Percentiles rank a stretch among this genome's conserved stretches.
These are phyloP conservation scores for Germaria angustata DNA, from an alignment of 2,888 invertebrate species.

Conservation along the genomic window DNA sequence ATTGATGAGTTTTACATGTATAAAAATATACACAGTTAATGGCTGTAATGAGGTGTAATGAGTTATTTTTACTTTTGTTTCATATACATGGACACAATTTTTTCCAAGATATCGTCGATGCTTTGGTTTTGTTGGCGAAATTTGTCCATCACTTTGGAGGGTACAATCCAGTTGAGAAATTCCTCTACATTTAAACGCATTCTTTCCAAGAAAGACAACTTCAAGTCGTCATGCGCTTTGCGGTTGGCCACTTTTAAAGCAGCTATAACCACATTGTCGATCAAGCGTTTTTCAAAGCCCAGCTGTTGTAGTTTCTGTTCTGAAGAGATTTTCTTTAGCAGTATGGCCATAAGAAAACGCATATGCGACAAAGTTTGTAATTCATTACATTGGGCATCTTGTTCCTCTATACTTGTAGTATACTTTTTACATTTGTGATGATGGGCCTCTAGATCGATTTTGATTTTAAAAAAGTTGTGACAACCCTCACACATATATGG, in stretches of 20 bases:
- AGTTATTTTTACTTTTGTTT: constrained; percentile 72
- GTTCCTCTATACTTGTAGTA: constrained; percentile 50
- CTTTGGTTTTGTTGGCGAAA: constrained; percentile 87
- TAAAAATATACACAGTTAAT: constrained; percentile 15
- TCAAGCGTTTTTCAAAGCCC: constrained; percentile 87
- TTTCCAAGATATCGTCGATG: constrained; percentile 88
- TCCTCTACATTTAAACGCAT: constrained; percentile 88
- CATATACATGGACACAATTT: constrained; percentile 77
- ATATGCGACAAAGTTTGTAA: constrained; percentile 85
- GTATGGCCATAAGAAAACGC: constrained; percentile 88
- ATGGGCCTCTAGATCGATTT: constrained; percentile 86
- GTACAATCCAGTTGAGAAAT: constrained; percentile 90
- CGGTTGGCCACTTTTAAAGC: constrained; percentile 88
- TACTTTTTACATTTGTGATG: constrained; percentile 80
- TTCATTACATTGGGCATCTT: constrained; percentile 69
- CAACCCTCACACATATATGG: constrained; percentile 89
- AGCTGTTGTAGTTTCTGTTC: constrained; percentile 88
- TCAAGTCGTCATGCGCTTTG: constrained; percentile 83
- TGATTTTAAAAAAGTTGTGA: constrained; percentile 87
- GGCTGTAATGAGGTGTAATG: neutral
- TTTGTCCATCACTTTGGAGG: constrained; percentile 87
- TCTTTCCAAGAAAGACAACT: constrained; percentile 83
- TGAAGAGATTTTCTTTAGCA: constrained; percentile 91
- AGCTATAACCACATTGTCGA: constrained; percentile 90
- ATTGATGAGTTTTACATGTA: constrained; percentile 21